These are phyloP conservation scores for Heliconius ethilla DNA, from an alignment of 2,888 invertebrate genomes.

Conservation along the genomic window DNA sequence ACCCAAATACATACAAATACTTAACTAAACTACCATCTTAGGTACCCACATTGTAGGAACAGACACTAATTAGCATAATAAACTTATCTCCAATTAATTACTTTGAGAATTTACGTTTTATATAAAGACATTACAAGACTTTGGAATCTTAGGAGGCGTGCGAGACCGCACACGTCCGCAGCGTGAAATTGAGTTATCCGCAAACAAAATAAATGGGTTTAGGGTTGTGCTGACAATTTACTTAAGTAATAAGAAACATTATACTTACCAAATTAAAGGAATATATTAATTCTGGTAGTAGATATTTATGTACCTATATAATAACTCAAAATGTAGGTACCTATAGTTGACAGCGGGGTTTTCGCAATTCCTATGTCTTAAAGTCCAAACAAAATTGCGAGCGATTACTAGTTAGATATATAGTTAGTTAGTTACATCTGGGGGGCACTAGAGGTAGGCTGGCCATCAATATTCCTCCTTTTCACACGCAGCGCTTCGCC, in stretches of 20 bases:
- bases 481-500: too few species aligned
- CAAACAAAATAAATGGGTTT: constrained; percentile 34
- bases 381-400: too few species aligned
- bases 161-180: constrained; percentile 22
- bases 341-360: too few species aligned
- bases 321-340: too few species aligned
- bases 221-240: constrained; percentile 22
- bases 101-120: constrained; percentile 9
- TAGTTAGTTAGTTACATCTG: too few species aligned
- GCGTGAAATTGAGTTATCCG: constrained; percentile 38
- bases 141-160: not conserved
- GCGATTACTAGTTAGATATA: too few species aligned
- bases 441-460: too few species aligned
- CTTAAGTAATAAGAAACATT: constrained; percentile 28
- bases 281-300: too few species aligned
- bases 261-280: constrained; percentile 20
- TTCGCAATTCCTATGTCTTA: too few species aligned
- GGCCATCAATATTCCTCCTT: too few species aligned
- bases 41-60: not conserved
- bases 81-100: constrained; percentile 14
- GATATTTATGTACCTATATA: too few species aligned
- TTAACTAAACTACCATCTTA: not conserved
- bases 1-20: not conserved
- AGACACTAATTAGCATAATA: not conserved
- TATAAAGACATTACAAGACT: not conserved